Base-by-base conservation (phyloP, 2,888 invertebrate species). In the Bombyx huttoni region DNA sequence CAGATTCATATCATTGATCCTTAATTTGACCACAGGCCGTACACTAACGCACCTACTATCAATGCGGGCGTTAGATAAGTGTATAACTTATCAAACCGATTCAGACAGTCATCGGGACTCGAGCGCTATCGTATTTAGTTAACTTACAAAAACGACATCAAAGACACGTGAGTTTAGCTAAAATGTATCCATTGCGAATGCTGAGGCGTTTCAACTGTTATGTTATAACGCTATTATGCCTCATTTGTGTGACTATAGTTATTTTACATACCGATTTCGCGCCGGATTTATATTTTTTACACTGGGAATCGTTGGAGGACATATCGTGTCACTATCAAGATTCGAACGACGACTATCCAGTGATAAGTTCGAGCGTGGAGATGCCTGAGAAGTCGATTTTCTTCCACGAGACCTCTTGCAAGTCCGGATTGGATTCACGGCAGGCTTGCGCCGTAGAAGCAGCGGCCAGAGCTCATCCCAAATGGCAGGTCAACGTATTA, bases 331-430 rank as follows among this genome's bases (percentile, higher is more conserved):
- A 54, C 33, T 47, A 51, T n/a, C 3, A 14, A 7, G 35, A 56
- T 7, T 8, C 45, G 34, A 52, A 50, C 35, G 47, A 51, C 9
- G 10, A 47, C 8, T 47, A 47, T 14, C 34, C 34, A 8, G 33
- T 34, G 10, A 55, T 10, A 63, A 67, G 49, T 83, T 79, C 7
- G 74, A 12, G 12, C 12, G 12, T 12, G 8, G 12, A 10, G 8
- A 10, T 40, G 40, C 40, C 40, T 40, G 40, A 68, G 40, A 53
- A 56, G 24, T 89, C 90, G 46, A 91, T 92, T 57, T 92, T 91
- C 65, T 92, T 92, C 63, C 90, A 91, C 59, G 92, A 92, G 65
- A 92, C 92, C 0, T 91, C 92, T 0, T 92, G 92, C 62, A 81
- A 75, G 5, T 80, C 83, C 8, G 58, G 67, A 0, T 65, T 92